These are phyloP conservation scores for Nemotelus nigrinus DNA, from an alignment of 2,888 invertebrate species.

Conservation along the genomic window DNA sequence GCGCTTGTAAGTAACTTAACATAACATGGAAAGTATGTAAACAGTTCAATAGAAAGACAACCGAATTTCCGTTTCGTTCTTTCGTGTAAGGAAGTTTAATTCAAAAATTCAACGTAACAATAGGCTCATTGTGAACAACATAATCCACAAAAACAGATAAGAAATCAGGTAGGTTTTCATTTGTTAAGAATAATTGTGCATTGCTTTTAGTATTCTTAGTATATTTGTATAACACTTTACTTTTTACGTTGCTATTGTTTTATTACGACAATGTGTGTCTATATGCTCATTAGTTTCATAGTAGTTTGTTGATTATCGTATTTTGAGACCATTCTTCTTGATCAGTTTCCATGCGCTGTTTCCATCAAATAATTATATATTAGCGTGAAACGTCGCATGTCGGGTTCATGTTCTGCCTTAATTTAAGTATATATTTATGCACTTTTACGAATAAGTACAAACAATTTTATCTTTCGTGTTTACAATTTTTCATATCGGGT, in stretches of 20 bases:
- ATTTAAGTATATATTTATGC: neutral
- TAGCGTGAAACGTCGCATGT: conserved; percentile 21
- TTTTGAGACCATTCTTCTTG: conserved; percentile 34
- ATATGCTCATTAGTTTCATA: conserved; percentile 20
- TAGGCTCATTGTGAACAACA: neutral
- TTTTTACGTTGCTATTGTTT: conserved; percentile 22
- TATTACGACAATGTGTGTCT: conserved; percentile 28
- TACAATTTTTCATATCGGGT: neutral
- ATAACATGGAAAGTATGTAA: conserved; percentile 9
- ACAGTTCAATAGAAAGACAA: no score
- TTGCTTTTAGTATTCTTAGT: conserved; percentile 39
- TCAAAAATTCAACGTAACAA: no score
- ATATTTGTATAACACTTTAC: conserved; percentile 27
- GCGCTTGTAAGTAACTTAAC: conserved; percentile 40
- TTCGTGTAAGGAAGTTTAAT: no score
- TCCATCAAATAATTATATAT: neutral
- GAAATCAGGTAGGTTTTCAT: neutral
- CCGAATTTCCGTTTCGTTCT: no score
- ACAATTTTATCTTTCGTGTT: neutral
- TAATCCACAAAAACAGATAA: neutral
- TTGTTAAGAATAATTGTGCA: conserved; percentile 41
- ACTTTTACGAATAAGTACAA: neutral
- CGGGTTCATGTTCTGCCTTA: conserved; percentile 7
- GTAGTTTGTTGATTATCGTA: conserved; percentile 38
- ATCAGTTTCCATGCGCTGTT: conserved; percentile 11